Evolutionary conservation across 2,888 invertebrate species (phyloP).

Genomic region (Drosophila quasianomalipes): DNA sequence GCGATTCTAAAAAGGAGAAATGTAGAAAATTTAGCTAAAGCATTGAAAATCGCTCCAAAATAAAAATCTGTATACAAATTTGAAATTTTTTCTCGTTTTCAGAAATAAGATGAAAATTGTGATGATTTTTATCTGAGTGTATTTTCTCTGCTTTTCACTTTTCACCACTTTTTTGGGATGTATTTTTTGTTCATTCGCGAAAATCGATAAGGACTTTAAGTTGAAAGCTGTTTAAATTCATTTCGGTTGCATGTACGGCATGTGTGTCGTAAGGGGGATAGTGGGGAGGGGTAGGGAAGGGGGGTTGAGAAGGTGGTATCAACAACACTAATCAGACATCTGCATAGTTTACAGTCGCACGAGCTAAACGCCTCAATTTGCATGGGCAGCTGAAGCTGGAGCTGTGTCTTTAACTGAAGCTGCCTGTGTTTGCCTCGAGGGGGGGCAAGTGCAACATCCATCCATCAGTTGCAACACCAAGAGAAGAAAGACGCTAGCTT

Average conservation of each 20-base stretch:
- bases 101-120: neutral
- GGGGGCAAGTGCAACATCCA: constrained; percentile 20
- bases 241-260: constrained; percentile 4
- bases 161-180: constrained; percentile 9
- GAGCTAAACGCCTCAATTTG: constrained; percentile 48
- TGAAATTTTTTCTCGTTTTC: neutral
- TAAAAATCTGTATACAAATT: neutral
- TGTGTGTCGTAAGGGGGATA: constrained; percentile 5
- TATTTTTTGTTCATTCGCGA: constrained; percentile 22
- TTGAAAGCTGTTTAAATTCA: constrained; percentile 21
- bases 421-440: constrained; percentile 53
- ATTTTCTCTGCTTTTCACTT: constrained; percentile 34
- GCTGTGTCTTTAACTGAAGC: constrained; percentile 14
- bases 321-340: constrained; percentile 45
- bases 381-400: constrained; percentile 44
- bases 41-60: neutral
- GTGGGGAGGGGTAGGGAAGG: constrained; percentile 3
- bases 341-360: constrained; percentile 38
- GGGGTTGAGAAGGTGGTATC: constrained; percentile 14
- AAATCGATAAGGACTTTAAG: constrained; percentile 40
- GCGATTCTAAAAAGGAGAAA: neutral
- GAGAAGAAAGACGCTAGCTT: constrained; percentile 40
- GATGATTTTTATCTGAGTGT: neutral
- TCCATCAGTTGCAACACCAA: constrained; percentile 20
- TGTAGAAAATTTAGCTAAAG: neutral